phyloP scores from a whole-genome alignment of 1,140 invertebrate genomes.

The Limonius californicus region DNA sequence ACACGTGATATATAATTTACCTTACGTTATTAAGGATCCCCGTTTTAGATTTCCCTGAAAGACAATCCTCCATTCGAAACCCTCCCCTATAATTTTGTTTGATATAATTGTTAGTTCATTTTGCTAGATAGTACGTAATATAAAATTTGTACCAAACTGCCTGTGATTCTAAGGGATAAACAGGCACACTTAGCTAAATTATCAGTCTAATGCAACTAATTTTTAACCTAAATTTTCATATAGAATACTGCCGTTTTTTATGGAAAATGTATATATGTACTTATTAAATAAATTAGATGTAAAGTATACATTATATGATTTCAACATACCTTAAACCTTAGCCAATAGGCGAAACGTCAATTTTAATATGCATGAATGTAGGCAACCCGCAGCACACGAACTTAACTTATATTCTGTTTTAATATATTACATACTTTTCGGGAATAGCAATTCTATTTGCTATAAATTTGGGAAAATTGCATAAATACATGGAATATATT shows the following conservation, averaged over 20 bases:
- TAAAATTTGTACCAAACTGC: conserved; percentile 3
- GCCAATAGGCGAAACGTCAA: no score
- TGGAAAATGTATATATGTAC: conserved; percentile 5
- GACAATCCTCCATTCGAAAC: background rate
- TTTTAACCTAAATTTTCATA: background rate
- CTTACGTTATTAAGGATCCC: background rate
- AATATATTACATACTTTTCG: no score
- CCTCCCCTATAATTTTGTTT: background rate
- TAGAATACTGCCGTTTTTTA: conserved; percentile 7
- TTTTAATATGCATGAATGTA: no score
- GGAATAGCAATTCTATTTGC: no score
- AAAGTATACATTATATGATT: no score
- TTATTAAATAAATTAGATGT: background rate
- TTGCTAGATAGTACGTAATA: conserved; percentile 3
- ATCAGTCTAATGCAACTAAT: background rate
- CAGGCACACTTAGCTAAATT: conserved; percentile 1
- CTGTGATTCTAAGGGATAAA: background rate
- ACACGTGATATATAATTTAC: conserved; percentile 21
- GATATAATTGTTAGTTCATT: background rate
- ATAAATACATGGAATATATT: no score
- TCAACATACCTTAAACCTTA: no score
- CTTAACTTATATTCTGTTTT: no score
- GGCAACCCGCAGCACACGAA: no score
- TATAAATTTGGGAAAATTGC: no score
- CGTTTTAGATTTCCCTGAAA: background rate